Evolutionary conservation across 1,140 invertebrate genomes (phyloP).

Genomic region (Geopemphigus sp.): DNA sequence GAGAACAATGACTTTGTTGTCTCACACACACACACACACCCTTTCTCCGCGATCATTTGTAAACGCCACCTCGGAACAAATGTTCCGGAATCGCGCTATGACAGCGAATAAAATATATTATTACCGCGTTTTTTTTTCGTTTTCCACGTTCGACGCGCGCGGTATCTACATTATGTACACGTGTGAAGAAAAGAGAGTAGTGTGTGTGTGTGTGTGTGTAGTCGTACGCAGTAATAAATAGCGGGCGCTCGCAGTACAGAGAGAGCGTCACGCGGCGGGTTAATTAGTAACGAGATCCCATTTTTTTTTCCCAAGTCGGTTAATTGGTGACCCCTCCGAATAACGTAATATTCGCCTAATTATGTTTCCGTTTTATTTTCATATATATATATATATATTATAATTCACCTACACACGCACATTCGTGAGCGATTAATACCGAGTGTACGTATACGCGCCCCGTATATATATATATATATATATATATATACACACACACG

Average conservation of each 20-base stretch:
- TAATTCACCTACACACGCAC: background rate
- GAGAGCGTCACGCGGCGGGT: background rate
- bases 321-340: conserved; percentile 1
- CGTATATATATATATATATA: too few species aligned
- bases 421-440: conserved; percentile 12
- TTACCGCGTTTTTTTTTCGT: conserved; percentile 6
- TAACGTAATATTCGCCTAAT: conserved; percentile 35
- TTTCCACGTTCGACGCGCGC: background rate
- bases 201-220: background rate
- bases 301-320: background rate
- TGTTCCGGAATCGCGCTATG: conserved; percentile 44
- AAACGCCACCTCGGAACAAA: conserved; percentile 45
- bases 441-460: background rate
- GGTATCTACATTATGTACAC: background rate
- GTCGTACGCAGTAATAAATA: conserved; percentile 7
- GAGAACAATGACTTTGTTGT: conserved; percentile 14
- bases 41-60: conserved; percentile 26
- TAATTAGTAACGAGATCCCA: conserved; percentile 22
- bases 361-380: conserved; percentile 22
- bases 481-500: too few species aligned
- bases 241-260: background rate
- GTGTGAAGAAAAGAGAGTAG: background rate
- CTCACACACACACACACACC: too few species aligned
- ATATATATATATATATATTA: background rate
- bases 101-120: conserved; percentile 43